Percentiles rank a stretch among this genome's conserved stretches.
These are phyloP conservation scores for Copidosoma floridanum DNA, from an alignment of 1,140 invertebrate species.

Conservation along the genomic window DNA sequence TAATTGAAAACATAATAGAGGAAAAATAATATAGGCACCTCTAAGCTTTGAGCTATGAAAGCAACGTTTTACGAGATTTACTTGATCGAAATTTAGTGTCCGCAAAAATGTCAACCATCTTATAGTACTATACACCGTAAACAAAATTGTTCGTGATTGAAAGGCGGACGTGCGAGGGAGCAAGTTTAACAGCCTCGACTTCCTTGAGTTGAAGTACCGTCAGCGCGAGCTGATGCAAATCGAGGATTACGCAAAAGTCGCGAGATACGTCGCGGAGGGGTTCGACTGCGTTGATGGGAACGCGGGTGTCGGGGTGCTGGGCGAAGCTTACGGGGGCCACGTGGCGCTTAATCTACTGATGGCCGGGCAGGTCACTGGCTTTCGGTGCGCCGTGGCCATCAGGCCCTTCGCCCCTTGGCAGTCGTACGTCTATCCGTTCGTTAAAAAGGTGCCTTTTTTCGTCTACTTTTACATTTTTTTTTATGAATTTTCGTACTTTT, in stretches of 20 bases:
- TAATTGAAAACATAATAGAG: too few species aligned
- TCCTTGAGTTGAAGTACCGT: neutral
- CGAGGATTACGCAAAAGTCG: slow-evolving; percentile 1
- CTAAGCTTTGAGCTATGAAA: neutral
- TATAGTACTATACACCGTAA: too few species aligned
- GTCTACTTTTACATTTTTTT: too few species aligned
- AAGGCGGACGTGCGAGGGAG: slow-evolving; percentile 24
- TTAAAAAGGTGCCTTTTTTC: slow-evolving; percentile 1
- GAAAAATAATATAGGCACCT: too few species aligned
- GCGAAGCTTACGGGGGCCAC: slow-evolving; percentile 22
- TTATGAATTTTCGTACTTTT: too few species aligned
- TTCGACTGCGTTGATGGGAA: slow-evolving; percentile 5
- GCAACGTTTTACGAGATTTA: neutral
- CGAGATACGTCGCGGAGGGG: neutral
- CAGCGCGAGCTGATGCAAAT: slow-evolving; percentile 3
- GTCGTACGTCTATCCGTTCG: slow-evolving; percentile 3
- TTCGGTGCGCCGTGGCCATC: slow-evolving; percentile 12
- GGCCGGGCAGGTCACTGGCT: neutral
- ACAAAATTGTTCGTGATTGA: too few species aligned
- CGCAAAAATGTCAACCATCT: neutral
- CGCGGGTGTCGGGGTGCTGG: slow-evolving; percentile 1
- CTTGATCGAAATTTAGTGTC: neutral
- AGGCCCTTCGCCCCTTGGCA: slow-evolving; percentile 7
- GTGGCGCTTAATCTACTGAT: slow-evolving; percentile 4
- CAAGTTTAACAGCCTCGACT: slow-evolving; percentile 3